Base-by-base conservation (phyloP, 2,888 invertebrate genomes). In the Pandemis cinnamomeana region DNA sequence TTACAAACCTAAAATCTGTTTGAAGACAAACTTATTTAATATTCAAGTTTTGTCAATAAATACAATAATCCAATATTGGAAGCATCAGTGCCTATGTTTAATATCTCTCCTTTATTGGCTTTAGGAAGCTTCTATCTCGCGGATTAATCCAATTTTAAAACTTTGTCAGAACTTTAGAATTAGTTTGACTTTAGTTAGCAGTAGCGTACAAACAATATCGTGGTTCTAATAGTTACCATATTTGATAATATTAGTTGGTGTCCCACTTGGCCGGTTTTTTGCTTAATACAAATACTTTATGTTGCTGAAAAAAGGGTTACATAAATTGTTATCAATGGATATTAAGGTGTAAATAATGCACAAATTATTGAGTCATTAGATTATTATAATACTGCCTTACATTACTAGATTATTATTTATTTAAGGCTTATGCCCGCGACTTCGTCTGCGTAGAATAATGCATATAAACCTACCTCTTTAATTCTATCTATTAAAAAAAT, bases 41-140 rank as follows among this genome's bases (percentile, higher is more conserved):
- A 60, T 36, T 60, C 58, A 60, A 61, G 41, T 61, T 41, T 41
- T 41, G 61, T n/a, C 41, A 27, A 27, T 58, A 58, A 27, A 58
- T 27, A 58, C 46, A 58, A n/a, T 5, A 58, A 27, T 58, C 15
- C 10, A 27, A 11, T 58, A 55, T 20, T 55, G 8, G 5, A 27
- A 5, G 7, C 11, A 15, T 0, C 7, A 27, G 27, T n/a, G 11
- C 3, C n/a, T 53, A 15, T 15, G 27, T 58, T 27, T 58, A 58
- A 58, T 58, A 27, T 58, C 27, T 27, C 27, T 58, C 27, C 27
- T 58, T 55, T 58, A 58, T 58, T 58, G 27, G 58, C 11, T 58
- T 58, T 27, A 10, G 27, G 11, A 27, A 27, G 27, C 27, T 58
- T 58, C 27, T 15, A 27, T 27, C 10, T 27, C 27, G 27, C 27